Conservation (phyloP, 2,888 invertebrate species). For the Ctena decussata region DNA sequence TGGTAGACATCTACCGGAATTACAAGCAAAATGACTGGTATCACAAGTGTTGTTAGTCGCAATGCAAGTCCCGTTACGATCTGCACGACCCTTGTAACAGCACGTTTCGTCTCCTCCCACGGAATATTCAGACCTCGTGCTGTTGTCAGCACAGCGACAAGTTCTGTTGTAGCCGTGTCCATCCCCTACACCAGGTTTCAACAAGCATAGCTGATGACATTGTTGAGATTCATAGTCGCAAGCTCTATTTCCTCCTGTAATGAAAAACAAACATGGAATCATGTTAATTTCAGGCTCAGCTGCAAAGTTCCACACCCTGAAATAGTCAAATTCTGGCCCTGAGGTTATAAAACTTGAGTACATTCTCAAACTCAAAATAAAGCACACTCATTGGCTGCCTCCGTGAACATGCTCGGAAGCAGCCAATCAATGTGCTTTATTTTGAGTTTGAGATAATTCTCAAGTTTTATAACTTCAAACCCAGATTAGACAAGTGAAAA, state of each 20-base stretch:
- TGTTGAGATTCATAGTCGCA: slow-evolving; percentile 85
- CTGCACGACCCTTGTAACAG: slow-evolving; percentile 63
- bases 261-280: too few species aligned
- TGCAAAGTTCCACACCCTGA: too few species aligned
- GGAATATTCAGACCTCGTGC: slow-evolving; percentile 18
- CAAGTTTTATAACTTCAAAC: too few species aligned
- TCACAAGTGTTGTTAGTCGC: background rate
- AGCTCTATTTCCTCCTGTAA: slow-evolving; percentile 88
- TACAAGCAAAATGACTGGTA: background rate
- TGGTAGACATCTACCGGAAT: slow-evolving; percentile 72
- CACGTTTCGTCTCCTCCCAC: slow-evolving; percentile 74
- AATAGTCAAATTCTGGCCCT: too few species aligned
- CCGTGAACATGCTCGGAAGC: too few species aligned
- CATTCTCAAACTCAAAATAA: too few species aligned
- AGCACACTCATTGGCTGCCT: too few species aligned
- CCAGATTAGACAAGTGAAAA: too few species aligned
- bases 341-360: too few species aligned
- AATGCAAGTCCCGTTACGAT: slow-evolving; percentile 61
- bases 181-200: slow-evolving; percentile 89
- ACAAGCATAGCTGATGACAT: slow-evolving; percentile 93
- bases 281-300: too few species aligned
- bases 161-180: slow-evolving; percentile 87
- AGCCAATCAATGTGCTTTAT: too few species aligned
- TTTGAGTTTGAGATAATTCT: too few species aligned
- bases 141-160: slow-evolving; percentile 94